These are phyloP conservation scores for Pyrrhosoma nymphula DNA, from an alignment of 2,888 invertebrate species.

Conservation along the genomic window DNA sequence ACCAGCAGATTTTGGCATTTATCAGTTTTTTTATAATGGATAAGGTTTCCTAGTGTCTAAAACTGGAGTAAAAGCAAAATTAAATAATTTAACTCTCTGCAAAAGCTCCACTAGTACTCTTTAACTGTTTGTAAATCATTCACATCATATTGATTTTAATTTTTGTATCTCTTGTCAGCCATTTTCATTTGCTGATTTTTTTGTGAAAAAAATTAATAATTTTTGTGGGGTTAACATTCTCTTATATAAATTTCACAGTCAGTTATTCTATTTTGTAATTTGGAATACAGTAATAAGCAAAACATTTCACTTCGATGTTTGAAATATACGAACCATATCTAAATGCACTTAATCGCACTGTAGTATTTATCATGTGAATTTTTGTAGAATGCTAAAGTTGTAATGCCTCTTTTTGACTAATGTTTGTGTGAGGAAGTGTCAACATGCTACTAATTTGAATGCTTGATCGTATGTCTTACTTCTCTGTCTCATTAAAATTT, in stretches of 20 bases:
- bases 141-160: not conserved
- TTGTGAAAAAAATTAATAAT: not conserved
- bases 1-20: slow-evolving; percentile 37
- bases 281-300: not conserved
- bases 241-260: not conserved
- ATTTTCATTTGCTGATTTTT: not conserved
- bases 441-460: not conserved
- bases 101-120: not conserved
- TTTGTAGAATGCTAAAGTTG: slow-evolving; percentile 43
- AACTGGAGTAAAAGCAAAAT: not conserved
- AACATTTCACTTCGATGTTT: not conserved
- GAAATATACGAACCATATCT: not conserved
- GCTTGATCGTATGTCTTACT: slow-evolving; percentile 44
- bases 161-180: not conserved
- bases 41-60: not conserved
- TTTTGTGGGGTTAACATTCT: not conserved
- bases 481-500: not conserved
- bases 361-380: not conserved
- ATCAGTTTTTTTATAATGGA: slow-evolving; percentile 37
- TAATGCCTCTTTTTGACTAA: slow-evolving; percentile 23
- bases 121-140: not conserved
- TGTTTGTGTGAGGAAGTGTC: not conserved
- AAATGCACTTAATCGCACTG: slow-evolving; percentile 43
- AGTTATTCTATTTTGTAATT: not conserved
- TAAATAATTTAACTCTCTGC: not conserved